Evolutionary conservation across 2,113 vertebrate species (phyloP).

Genomic region (Brachirus orientalis): DNA sequence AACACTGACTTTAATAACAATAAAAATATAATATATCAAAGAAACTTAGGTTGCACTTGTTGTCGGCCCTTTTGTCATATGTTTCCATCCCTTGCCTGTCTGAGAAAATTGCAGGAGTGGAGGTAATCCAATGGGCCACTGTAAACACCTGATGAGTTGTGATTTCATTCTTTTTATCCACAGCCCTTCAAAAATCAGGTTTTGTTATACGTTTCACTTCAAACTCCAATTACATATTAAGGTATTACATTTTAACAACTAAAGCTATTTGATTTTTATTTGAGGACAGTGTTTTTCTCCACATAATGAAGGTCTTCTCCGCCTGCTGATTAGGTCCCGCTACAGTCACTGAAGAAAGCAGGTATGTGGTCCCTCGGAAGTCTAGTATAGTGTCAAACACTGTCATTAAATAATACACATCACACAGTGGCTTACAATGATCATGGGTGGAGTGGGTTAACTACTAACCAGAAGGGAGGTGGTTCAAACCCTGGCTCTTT

Average conservation of each 20-base stretch:
- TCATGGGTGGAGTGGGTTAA: no score
- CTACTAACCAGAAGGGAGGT: no score
- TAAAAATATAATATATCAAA: constrained; percentile 65
- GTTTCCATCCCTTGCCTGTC: background rate
- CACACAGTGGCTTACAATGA: no score
- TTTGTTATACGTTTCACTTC: background rate
- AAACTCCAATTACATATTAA: no score
- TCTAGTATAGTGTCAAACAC: constrained; percentile 29
- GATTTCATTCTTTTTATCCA: background rate
- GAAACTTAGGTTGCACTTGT: constrained; percentile 18
- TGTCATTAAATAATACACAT: no score
- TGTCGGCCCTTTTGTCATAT: constrained; percentile 1
- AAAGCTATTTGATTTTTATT: background rate
- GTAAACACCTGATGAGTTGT: background rate
- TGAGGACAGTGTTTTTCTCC: no score
- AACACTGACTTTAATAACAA: constrained; percentile 64
- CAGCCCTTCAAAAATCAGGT: background rate
- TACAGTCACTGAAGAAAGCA: constrained; percentile 13
- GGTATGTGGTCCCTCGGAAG: constrained; percentile 21
- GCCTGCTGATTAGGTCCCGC: constrained; percentile 35
- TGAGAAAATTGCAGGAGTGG: background rate
- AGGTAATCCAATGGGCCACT: background rate
- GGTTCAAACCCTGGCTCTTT: no score
- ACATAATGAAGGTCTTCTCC: background rate
- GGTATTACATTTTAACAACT: background rate